Evolutionary conservation across 2,888 invertebrate genomes (phyloP).

Genomic region (Spatulosminthurus flaviceps): DNA sequence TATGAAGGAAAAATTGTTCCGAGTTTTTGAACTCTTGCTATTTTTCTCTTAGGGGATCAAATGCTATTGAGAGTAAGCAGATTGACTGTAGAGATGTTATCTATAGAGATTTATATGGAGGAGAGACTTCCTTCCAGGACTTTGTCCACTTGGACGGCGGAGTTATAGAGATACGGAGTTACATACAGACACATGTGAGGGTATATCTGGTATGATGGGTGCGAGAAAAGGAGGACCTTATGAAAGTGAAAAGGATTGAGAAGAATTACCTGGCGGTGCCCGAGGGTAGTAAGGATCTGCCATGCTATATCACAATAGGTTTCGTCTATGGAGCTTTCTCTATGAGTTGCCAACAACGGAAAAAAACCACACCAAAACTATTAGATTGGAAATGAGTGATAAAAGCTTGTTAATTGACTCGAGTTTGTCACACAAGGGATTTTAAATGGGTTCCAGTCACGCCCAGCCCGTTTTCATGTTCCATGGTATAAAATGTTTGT

Average conservation of each 20-base stretch:
- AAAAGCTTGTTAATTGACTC: constrained; percentile 47
- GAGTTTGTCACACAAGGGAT: constrained; percentile 46
- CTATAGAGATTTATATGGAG: too few species aligned
- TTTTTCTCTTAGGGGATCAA: too few species aligned
- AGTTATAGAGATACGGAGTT: too few species aligned
- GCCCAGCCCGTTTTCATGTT: constrained; percentile 41
- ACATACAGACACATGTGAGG: too few species aligned
- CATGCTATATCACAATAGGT: constrained; percentile 49
- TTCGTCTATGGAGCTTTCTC: background rate
- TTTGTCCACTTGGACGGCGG: too few species aligned
- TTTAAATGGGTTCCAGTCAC: constrained; percentile 44
- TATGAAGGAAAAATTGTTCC: too few species aligned
- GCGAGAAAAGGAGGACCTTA: background rate
- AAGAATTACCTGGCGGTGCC: constrained; percentile 57
- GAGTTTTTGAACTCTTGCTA: too few species aligned
- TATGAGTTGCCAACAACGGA: background rate
- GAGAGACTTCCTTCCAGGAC: too few species aligned
- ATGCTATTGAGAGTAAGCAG: too few species aligned
- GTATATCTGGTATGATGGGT: too few species aligned
- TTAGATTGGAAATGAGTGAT: constrained; percentile 42
- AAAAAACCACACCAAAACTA: constrained; percentile 9
- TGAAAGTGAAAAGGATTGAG: background rate
- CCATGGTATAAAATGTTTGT: background rate
- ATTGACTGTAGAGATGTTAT: too few species aligned
- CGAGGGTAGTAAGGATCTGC: constrained; percentile 61